Base-by-base conservation (phyloP, 1,140 invertebrate species). In the Nylanderia fulva region DNA sequence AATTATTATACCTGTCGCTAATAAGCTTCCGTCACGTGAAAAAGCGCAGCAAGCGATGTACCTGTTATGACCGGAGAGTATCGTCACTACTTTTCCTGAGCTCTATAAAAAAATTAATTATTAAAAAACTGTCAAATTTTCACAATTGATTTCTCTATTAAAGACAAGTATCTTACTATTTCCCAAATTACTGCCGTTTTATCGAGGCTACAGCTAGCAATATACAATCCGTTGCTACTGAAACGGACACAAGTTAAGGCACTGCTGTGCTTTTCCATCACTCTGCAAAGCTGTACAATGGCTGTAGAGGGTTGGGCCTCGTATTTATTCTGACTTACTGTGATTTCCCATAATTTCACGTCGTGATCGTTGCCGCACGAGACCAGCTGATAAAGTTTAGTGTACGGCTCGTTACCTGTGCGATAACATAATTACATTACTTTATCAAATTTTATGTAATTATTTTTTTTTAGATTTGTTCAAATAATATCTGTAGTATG, bases 41-140 rank as follows among this genome's bases (percentile, higher is more conserved):
- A 98, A 97, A 7, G 96, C 95, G 92, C 96, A 96, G 85, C 96
- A 96, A 82, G 97, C 97, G 0, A 98, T 96, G 93, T 97, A 98
- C 92, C 97, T 94, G 27, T 95, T 95, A 92, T 97, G 97, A 8
- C 95, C 96, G 85, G 96, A 95, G 4, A 97, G 89, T 27, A 95
- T 95, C 84, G 95, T 91, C 7, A 94, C n/a, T 58, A 94, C 92
- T 79, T 90, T 92, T 80, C 93, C 93, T 27, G 92, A 92, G n/a
- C 45, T 86, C 93, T 94, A 29, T 39, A 13, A 18, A 48, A 68
- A 86, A 88, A 21, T 69, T 64, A 2, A 86, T 86, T 60, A 60
- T 21, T 45, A 64, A 18, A 27, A 85, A 9, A 48, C 15, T 18
- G 15, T 48, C 15, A 48, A 48, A 2, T 68, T 27, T 68, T 11